Percentiles rank a stretch among this genome's conserved stretches.
phyloP scores from a whole-genome alignment of 2,113 vertebrate genomes.

The Picathartes gymnocephalus region DNA sequence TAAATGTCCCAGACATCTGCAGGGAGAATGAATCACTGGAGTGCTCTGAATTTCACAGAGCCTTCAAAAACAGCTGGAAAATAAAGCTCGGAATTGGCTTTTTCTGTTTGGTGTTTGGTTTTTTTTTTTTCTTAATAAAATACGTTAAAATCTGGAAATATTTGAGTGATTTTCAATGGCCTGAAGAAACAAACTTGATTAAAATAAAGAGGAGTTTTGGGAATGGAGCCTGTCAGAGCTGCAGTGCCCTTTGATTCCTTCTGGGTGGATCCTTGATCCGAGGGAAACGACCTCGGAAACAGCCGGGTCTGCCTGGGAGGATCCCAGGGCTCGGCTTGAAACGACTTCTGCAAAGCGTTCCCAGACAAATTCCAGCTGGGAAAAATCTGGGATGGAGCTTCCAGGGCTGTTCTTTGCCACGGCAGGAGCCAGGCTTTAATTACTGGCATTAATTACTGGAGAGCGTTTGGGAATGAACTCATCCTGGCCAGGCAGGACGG shows the following conservation, averaged over 20 bases:
- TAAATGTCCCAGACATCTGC: not conserved
- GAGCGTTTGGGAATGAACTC: not conserved
- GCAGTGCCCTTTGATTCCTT: not conserved
- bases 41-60: not conserved
- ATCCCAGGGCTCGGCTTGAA: not conserved
- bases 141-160: not conserved
- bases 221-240: not conserved
- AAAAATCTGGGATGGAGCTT: not conserved
- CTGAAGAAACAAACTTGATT: not conserved
- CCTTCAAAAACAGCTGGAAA: not conserved
- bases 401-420: not conserved
- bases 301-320: not conserved
- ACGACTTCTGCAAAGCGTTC: not conserved
- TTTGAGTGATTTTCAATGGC: not conserved
- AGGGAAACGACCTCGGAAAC: not conserved
- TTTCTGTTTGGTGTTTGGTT: not conserved
- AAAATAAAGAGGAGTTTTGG: not conserved
- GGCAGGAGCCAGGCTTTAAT: not conserved
- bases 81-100: not conserved
- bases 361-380: not conserved
- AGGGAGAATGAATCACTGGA: not conserved
- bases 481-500: not conserved
- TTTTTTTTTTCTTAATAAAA: not conserved
- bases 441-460: not conserved
- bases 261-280: not conserved